These are phyloP conservation scores for Acanthopagrus latus DNA, from an alignment of 2,797 vertebrate species.

Conservation along the genomic window DNA sequence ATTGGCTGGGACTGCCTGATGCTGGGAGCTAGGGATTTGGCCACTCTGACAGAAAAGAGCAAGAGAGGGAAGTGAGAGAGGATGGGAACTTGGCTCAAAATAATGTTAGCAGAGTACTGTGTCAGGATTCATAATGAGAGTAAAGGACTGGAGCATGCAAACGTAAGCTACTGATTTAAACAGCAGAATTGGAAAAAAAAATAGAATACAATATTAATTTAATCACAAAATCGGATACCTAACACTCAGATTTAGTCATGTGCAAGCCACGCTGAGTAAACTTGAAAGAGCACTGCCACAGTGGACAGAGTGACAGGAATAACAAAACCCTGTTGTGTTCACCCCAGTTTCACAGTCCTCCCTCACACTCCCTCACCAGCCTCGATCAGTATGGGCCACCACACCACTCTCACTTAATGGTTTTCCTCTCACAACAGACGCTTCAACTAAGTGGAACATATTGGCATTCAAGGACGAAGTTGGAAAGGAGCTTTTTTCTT, in stretches of 20 bases:
- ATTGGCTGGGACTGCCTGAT: constrained; percentile 57
- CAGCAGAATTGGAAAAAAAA: neutral
- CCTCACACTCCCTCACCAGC: constrained; percentile 42
- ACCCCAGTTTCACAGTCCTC: constrained; percentile 28
- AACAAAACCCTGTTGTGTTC: constrained; percentile 71
- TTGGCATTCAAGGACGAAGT: constrained; percentile 35
- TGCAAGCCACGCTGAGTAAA: constrained; percentile 41
- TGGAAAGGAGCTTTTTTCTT: constrained; percentile 12
- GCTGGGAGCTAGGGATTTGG: constrained; percentile 54
- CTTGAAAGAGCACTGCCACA: constrained; percentile 46
- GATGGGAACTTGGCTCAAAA: constrained; percentile 66
- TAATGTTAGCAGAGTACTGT: constrained; percentile 12
- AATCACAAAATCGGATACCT: neutral
- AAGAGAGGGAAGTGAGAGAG: constrained; percentile 43
- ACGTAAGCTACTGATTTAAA: constrained; percentile 9
- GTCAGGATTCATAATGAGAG: constrained; percentile 3
- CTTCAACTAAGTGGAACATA: constrained; percentile 27
- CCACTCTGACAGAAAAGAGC: constrained; percentile 51
- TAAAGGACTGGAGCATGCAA: neutral
- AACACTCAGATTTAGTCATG: constrained; percentile 37
- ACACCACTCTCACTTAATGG: constrained; percentile 36
- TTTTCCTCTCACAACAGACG: constrained; percentile 40
- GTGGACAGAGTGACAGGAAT: constrained; percentile 60
- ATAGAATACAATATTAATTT: neutral
- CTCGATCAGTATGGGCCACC: constrained; percentile 68